Conservation (phyloP, 2,797 vertebrate genomes). For the Diplodus sargus region DNA sequence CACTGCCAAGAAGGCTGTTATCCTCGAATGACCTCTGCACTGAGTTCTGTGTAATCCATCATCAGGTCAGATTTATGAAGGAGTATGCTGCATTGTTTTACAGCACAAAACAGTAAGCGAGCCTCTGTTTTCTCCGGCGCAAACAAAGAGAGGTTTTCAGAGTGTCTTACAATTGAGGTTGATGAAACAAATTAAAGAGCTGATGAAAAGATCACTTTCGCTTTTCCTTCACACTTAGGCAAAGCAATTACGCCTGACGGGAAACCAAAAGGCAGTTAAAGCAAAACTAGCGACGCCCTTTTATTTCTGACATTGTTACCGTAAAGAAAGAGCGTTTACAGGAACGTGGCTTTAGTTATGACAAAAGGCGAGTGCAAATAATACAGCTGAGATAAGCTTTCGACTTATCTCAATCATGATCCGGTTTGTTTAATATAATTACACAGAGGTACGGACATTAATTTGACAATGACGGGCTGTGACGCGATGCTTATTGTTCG, state of each 20-base stretch:
- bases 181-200: conserved; percentile 13
- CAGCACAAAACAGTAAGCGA: neutral
- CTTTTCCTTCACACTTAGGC: conserved; percentile 9
- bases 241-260: conserved; percentile 27
- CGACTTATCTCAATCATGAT: conserved; percentile 1
- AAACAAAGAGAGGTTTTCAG: conserved; percentile 21
- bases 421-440: conserved; percentile 8
- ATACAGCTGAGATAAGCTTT: conserved; percentile 4
- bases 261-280: conserved; percentile 35
- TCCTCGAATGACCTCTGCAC: conserved; percentile 40
- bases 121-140: conserved; percentile 8
- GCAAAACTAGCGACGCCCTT: conserved; percentile 8
- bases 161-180: conserved; percentile 13
- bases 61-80: conserved; percentile 17
- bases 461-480: conserved; percentile 13
- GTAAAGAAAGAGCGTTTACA: neutral
- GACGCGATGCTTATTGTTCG: neutral
- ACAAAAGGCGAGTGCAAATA: neutral
- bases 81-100: conserved; percentile 20
- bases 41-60: conserved; percentile 26
- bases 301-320: neutral
- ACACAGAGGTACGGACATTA: neutral
- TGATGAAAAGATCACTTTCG: conserved; percentile 2
- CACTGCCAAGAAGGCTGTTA: conserved; percentile 24
- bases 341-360: conserved; percentile 26